Conservation (phyloP, 2,113 vertebrate species). For the Embiotoca jacksoni region DNA sequence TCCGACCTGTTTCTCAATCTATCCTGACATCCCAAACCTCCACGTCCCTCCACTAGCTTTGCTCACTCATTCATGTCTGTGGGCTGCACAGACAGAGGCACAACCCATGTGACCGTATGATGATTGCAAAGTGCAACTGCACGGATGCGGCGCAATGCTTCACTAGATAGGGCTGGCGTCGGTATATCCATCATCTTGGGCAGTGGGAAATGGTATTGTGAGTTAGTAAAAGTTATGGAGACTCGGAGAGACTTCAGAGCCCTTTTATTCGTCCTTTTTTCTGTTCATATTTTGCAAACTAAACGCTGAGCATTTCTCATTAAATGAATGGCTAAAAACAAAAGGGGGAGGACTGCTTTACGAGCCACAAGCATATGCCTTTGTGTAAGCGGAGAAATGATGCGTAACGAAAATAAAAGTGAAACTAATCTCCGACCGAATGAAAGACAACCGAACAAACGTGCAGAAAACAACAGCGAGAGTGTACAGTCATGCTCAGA, state of each 20-base stretch:
- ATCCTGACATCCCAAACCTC: slow-evolving; percentile 45
- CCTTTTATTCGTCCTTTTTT: too few relatives aligned
- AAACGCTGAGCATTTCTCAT: slow-evolving; percentile 3
- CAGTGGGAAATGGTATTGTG: background rate
- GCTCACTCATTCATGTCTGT: slow-evolving; percentile 36
- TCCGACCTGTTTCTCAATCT: slow-evolving; percentile 47
- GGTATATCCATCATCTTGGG: slow-evolving; percentile 11
- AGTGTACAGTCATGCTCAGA: background rate
- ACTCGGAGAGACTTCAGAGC: too few relatives aligned
- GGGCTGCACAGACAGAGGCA: slow-evolving; percentile 28
- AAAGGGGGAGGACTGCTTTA: background rate
- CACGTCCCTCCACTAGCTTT: slow-evolving; percentile 8
- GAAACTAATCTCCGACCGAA: background rate
- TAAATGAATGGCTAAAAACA: background rate
- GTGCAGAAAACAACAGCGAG: background rate
- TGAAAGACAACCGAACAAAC: background rate
- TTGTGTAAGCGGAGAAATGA: background rate
- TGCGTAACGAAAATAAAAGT: background rate
- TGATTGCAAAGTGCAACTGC: slow-evolving; percentile 20
- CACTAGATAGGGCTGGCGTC: background rate
- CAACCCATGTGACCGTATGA: slow-evolving; percentile 11
- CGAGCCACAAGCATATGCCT: background rate
- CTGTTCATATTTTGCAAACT: too few relatives aligned
- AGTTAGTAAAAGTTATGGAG: too few relatives aligned
- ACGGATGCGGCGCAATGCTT: background rate